These are phyloP conservation scores for Corticium candelabrum DNA, from an alignment of 37 sponge, comb jelly and placozoan genomes.

Conservation along the genomic window DNA sequence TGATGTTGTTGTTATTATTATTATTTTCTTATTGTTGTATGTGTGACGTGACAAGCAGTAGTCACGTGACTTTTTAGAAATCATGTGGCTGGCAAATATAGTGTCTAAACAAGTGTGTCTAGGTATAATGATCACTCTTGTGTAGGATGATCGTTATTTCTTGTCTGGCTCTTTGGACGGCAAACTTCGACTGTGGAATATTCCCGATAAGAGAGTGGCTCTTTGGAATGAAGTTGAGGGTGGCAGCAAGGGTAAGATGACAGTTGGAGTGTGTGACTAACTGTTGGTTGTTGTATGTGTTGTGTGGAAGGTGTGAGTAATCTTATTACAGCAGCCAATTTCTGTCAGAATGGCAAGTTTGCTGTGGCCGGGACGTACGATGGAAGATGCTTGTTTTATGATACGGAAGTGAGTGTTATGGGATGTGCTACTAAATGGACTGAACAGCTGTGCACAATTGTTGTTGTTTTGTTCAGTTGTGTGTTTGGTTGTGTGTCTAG, in stretches of 20 bases:
- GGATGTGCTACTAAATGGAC: too few relatives aligned
- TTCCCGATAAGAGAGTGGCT: conserved; percentile 91
- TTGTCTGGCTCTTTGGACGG: conserved; percentile 92
- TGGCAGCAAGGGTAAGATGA: background rate
- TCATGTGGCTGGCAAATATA: too few relatives aligned
- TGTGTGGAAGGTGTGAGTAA: conserved; percentile 16
- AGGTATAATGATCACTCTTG: background rate
- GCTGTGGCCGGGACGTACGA: conserved; percentile 92
- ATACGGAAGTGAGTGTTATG: conserved; percentile 61
- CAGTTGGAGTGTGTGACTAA: background rate
- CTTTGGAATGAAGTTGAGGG: conserved; percentile 93
- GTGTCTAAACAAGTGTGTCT: background rate
- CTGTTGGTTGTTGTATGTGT: background rate
- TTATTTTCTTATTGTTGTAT: background rate
- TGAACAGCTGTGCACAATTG: too few relatives aligned
- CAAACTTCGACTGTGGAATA: conserved; percentile 85
- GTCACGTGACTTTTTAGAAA: too few relatives aligned
- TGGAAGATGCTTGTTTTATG: conserved; percentile 90
- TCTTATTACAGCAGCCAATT: conserved; percentile 89
- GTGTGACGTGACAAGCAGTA: too few relatives aligned
- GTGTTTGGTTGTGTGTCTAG: too few relatives aligned
- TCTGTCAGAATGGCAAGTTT: conserved; percentile 81
- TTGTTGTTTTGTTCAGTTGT: too few relatives aligned
- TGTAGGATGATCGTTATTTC: conserved; percentile 90
- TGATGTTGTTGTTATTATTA: background rate